Percentiles rank a stretch among this genome's conserved stretches.
These are phyloP conservation scores for Tiliacea citrago DNA, from an alignment of 2,888 invertebrate species.

Conservation along the genomic window DNA sequence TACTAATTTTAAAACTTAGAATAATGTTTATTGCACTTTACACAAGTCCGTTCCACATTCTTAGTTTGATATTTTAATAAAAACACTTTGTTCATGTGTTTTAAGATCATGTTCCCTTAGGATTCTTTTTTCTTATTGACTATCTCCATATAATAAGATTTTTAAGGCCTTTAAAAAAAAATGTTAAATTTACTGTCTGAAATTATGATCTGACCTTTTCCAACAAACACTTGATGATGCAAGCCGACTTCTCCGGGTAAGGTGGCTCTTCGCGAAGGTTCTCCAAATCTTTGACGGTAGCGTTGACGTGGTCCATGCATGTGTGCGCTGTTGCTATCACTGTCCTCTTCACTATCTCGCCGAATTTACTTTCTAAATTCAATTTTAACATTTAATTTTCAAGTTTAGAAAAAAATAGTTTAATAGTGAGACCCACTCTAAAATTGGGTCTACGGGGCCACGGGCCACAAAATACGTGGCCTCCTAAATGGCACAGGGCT, in stretches of 20 bases:
- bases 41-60: too few relatives aligned
- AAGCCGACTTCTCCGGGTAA: constrained; percentile 86
- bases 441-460: too few relatives aligned
- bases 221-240: constrained; percentile 85
- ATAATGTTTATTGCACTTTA: too few relatives aligned
- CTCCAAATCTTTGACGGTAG: constrained; percentile 82
- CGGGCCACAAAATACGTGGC: background rate
- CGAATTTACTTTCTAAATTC: constrained; percentile 78
- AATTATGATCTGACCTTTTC: constrained; percentile 79
- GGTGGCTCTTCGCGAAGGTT: constrained; percentile 84
- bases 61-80: too few relatives aligned
- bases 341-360: constrained; percentile 77
- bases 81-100: too few relatives aligned
- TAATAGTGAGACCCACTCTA: background rate
- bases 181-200: background rate
- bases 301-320: constrained; percentile 85
- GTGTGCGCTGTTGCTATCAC: constrained; percentile 78
- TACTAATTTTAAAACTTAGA: too few relatives aligned
- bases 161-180: background rate
- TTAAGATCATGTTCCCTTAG: background rate
- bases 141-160: too few relatives aligned
- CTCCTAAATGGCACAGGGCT: background rate
- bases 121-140: background rate
- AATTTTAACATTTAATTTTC: background rate
- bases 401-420: too few relatives aligned